Evolutionary conservation across 2,113 vertebrate genomes (phyloP), one percentile per base, ranked within the genome.

Genomic region (Vimba vimba): DNA sequence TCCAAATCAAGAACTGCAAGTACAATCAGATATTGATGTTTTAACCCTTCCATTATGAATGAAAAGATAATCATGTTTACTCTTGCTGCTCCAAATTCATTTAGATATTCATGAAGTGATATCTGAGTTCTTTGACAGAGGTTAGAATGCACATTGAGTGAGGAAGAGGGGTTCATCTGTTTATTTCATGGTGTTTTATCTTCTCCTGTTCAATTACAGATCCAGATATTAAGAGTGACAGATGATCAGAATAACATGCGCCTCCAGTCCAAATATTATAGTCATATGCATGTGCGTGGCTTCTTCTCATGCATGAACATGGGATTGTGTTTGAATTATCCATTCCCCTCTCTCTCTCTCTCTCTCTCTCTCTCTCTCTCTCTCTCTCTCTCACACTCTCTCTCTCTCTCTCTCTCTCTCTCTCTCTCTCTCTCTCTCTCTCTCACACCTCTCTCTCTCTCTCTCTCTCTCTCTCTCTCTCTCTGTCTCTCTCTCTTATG

Each of bases 181-280:
- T 82, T 82, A 82, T 82, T 82, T 82, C 80, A 52, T 82, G 80
- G 25, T 8, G 5, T 21, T 30, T 82, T 69, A 33, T 50, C 43
- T 23, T 69, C 6, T 82, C 62, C 62, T 52, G 80, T 82, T 50
- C 80, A 82, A 82, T 82, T 69, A 82, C 62, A 55, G 45, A 82
- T 82, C 9, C 27, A 52, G 27, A 69, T 27, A 82, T 82, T 82
- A 68, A 55, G 80, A 82, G 45, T 82, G 80, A 69, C 80, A 69
- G 79, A 69, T 69, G 79, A 82, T 81, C 62, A 82, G 30, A 82
- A 55, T 52, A 52, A 55, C 75, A 55, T 52, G 45, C 2, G 47
- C 47, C 45, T 52, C 30, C 62, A 82, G 36, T 82, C 27, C 43
- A 36, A 82, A 82, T 69, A 68, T 82, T 69, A 47, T 79, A 47